Evolutionary conservation across 2,797 vertebrate genomes (phyloP), one percentile per base, ranked within the genome.

Genomic region (Choloepus didactylus): DNA sequence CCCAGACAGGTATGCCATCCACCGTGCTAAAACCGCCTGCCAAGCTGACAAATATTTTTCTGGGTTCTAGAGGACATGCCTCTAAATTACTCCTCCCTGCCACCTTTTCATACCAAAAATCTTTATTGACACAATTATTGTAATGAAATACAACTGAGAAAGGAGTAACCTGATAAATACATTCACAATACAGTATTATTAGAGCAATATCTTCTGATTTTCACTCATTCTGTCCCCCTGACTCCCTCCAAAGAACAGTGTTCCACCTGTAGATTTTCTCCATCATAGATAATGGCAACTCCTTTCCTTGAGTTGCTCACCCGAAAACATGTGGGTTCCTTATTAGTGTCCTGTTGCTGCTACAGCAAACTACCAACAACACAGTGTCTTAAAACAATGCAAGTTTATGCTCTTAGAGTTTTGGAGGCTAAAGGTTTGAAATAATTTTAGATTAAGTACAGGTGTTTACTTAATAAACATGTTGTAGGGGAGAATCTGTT

Each of bases 101-200:
- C 1, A 0, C 2, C 7, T 60, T 15, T 11, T 27, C 64, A 35
- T 44, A 62, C 1, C 9, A 49, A 54, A 56, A 44, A 49, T 64
- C 62, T 21, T 11, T 0, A 9, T 16, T 23, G 35, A 23, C 8
- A 59, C 29, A 35, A 9, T n/a, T 41, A 3, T 70, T 23, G 9
- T 88, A 85, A 70, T n/a, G 73, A 64, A 54, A 93, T 29, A 73
- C 38, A 93, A 27, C 15, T 75, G 19, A 84, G 38, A 67, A 96
- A 62, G 56, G 18, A 69, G 69, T 15, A 89, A 31, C 7, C 31
- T 87, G 6, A 14, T 35, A 79, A 51, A 12, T 5, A 1, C 64
- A 29, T 59, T 70, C 16, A 44, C 27, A 67, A 38, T n/a, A 87
- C 9, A 2, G 14, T 46, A 49, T 80, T 73, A 64, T 59, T 46